Base-by-base conservation (phyloP, 2,888 invertebrate genomes). In the Amorpha juglandis region DNA sequence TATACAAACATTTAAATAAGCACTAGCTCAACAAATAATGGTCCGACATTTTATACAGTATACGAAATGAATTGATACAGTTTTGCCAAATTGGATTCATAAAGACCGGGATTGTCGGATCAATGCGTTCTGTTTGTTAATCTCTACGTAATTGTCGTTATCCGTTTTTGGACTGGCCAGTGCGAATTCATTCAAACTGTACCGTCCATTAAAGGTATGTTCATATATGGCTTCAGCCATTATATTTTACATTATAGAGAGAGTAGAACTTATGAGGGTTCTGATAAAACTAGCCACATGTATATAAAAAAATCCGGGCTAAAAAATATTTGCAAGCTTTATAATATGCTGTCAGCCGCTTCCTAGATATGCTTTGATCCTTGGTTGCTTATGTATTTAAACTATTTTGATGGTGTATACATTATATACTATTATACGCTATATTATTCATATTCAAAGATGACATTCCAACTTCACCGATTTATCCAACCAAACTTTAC, bases 111-210 rank as follows among this genome's bases (percentile, higher is more conserved):
- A 73, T 72, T 70, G 74, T 69, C 72, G 81, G 80, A 81, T 82
- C 81, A 79, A 80, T 81, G 78, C 72, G 73, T 76, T 77, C 71
- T 78, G 85, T 84, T 88, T 78, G 85, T 84, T 88, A 87, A 87
- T 87, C 83, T 82, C 75, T 72, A 68, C 73, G 72, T 74, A 77
- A 81, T 80, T 75, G 82, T 78, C 79, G 83, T 81, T 78, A 79
- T 78, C 78, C 79, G 81, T 80, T 84, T 86, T 79, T 78, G 78
- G 74, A 74, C 70, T 50, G 68, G 70, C 68, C 67, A 69, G 74
- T 72, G 69, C 74, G 77, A 79, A 80, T 76, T 73, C 74, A 64
- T 69, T 55, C 21, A 12, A 47, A 53, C 27, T 47, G 42, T 58
- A 42, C 19, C 38, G 6, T 12, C 58, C 38, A 42, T 58, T 55